Conservation (phyloP, 1,140 invertebrate genomes). For the Pseudomyrmex dendroicus region DNA sequence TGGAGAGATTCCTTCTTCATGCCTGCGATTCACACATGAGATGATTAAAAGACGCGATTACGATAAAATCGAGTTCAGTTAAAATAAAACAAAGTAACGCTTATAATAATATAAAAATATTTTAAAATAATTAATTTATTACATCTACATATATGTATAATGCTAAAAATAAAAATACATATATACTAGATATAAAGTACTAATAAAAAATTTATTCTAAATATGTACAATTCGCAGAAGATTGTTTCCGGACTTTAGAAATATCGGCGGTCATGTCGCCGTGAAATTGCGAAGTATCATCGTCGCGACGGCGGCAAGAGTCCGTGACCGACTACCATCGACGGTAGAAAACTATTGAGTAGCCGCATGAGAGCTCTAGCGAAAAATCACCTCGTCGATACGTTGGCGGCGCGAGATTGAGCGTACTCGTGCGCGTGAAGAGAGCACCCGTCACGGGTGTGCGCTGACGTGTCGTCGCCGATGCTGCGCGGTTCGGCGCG, state of each 20-base stretch:
- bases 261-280: conserved; percentile 16
- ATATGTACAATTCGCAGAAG: background rate
- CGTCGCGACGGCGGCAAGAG: conserved; percentile 23
- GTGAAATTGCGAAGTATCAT: conserved; percentile 41
- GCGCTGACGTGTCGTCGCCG: conserved; percentile 3
- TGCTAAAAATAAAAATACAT: background rate
- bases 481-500: conserved; percentile 6
- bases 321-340: conserved; percentile 34
- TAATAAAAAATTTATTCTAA: background rate
- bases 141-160: too few relatives aligned
- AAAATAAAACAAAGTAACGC: background rate
- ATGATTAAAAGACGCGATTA: conserved; percentile 14
- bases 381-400: conserved; percentile 49
- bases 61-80: background rate
- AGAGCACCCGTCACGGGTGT: conserved; percentile 4
- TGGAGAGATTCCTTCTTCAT: background rate
- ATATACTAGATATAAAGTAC: background rate
- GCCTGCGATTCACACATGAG: background rate
- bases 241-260: conserved; percentile 15
- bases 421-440: conserved; percentile 44
- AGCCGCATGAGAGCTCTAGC: conserved; percentile 40
- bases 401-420: conserved; percentile 43
- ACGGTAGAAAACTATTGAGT: conserved; percentile 41
- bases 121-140: background rate
- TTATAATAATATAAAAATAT: conserved; percentile 1